phyloP scores from a whole-genome alignment of 2,888 invertebrate species.

The Synanthedon myopaeformis region DNA sequence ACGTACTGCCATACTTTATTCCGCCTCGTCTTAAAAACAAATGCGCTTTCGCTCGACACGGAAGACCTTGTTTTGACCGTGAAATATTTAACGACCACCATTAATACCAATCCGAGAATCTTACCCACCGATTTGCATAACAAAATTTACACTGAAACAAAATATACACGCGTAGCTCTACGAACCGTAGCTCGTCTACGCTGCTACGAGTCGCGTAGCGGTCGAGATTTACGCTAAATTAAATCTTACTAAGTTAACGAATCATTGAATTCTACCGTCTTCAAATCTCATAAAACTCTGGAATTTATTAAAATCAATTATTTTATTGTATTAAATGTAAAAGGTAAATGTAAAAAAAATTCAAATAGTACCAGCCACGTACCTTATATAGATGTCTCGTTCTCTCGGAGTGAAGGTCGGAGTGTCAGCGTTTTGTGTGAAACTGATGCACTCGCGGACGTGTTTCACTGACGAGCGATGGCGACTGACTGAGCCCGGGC shows the following conservation, averaged over 20 bases:
- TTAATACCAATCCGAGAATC: constrained; percentile 7
- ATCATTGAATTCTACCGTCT: neutral
- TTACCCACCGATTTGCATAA: constrained; percentile 9
- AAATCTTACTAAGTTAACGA: neutral
- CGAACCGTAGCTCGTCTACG: constrained; percentile 18
- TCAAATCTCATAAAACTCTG: neutral
- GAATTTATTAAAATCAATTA: neutral
- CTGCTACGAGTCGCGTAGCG: constrained; percentile 10
- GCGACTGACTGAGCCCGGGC: constrained; percentile 60
- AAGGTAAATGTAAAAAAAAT: neutral
- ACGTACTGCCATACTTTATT: constrained; percentile 18
- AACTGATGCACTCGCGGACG: constrained; percentile 50
- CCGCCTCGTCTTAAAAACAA: constrained; percentile 15
- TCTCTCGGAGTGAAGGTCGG: constrained; percentile 65
- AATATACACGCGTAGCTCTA: constrained; percentile 10
- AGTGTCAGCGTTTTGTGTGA: constrained; percentile 36
- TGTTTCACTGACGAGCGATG: constrained; percentile 39
- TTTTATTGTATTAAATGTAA: neutral
- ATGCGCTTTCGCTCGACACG: constrained; percentile 11
- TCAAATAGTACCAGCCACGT: constrained; percentile 22
- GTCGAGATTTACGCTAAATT: neutral
- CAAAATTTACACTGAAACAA: constrained; percentile 11
- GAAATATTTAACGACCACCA: constrained; percentile 23
- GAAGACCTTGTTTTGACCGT: constrained; percentile 58
- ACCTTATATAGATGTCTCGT: constrained; percentile 64